phyloP scores from a whole-genome alignment of 2,113 vertebrate species.

The Labrus mixtus region DNA sequence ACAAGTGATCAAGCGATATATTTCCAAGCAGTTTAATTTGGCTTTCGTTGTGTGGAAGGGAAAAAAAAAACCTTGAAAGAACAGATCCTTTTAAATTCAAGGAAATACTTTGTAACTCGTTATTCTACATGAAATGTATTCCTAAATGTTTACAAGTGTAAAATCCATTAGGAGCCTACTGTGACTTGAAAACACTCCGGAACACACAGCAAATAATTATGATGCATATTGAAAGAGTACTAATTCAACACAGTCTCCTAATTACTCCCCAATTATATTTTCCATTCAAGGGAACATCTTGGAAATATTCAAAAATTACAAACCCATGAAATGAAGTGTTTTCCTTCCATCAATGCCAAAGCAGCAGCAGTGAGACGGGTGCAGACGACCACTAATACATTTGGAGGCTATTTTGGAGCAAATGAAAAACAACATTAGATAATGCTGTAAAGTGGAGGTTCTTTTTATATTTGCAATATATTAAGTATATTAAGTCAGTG shows the following conservation, averaged over 20 bases:
- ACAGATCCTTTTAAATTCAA: too few species aligned
- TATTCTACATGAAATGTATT: background rate
- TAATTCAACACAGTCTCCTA: constrained; percentile 8
- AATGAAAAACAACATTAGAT: constrained; percentile 24
- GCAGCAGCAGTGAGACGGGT: background rate
- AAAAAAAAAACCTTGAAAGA: too few species aligned
- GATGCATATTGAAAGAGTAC: background rate
- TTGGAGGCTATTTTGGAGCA: background rate
- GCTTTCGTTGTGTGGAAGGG: too few species aligned
- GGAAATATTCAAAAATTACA: constrained; percentile 22
- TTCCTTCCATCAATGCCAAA: background rate
- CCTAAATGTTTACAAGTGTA: background rate
- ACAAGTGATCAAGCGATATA: too few species aligned
- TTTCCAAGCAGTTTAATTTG: too few species aligned
- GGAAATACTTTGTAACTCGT: too few species aligned
- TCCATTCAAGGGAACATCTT: constrained; percentile 4
- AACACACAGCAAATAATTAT: constrained; percentile 2
- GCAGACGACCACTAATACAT: background rate
- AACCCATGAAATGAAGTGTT: constrained; percentile 15
- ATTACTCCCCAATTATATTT: constrained; percentile 1
- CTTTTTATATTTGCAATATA: constrained; percentile 23
- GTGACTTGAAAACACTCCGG: background rate
- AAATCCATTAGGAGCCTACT: background rate
- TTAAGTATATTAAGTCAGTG: constrained; percentile 19
- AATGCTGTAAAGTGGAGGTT: constrained; percentile 6